Percentiles rank a stretch among this genome's conserved stretches.
phyloP scores from a whole-genome alignment of 2,113 vertebrate genomes.

The Ailurus styani region DNA sequence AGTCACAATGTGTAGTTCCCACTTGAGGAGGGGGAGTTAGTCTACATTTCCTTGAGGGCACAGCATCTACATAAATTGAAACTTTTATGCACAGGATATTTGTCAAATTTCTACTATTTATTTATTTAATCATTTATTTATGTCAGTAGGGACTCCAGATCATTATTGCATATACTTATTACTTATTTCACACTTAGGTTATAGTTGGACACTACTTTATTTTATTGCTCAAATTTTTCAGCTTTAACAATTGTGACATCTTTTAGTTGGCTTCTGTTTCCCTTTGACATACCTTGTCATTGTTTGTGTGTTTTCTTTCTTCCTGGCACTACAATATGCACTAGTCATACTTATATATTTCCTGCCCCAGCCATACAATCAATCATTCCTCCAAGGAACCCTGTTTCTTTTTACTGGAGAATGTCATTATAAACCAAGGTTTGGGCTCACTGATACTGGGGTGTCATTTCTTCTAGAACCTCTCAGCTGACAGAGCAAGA shows the following conservation, averaged over 20 bases:
- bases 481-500: not conserved
- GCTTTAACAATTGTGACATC: not conserved
- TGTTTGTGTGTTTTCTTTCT: not conserved
- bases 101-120: not conserved
- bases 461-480: not conserved
- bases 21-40: not conserved
- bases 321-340: not conserved
- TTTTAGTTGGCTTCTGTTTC: not conserved
- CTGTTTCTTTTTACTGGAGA: not conserved
- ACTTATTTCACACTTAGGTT: not conserved
- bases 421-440: not conserved
- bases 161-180: not conserved
- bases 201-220: not conserved
- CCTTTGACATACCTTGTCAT: not conserved
- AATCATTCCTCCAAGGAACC: not conserved
- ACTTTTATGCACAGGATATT: not conserved
- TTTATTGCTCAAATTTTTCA: not conserved
- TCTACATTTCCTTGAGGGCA: not conserved
- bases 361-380: not conserved
- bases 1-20: not conserved
- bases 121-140: not conserved
- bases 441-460: not conserved
- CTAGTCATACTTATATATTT: not conserved
- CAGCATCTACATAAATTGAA: not conserved
- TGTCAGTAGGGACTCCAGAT: not conserved